Evolutionary conservation across 2,888 invertebrate genomes (phyloP).

Genomic region (Drosophila nr. perissopoda): DNA sequence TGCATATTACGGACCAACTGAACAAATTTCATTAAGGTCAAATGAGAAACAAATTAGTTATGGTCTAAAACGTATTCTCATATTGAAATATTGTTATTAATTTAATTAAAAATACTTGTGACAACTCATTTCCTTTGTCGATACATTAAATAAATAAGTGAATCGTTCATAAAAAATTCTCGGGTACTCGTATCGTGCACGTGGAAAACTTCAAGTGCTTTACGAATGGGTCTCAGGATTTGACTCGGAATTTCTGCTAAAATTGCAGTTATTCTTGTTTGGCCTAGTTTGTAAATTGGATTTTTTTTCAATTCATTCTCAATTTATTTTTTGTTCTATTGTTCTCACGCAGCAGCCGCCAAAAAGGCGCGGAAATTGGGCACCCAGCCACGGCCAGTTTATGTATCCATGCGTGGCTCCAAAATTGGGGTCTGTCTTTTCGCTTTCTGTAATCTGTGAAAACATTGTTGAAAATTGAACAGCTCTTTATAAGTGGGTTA

Average conservation of each 20-base stretch:
- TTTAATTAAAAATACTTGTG: not conserved
- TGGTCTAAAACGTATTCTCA: not conserved
- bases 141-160: not conserved
- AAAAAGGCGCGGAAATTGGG: slow-evolving; percentile 77
- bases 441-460: slow-evolving; percentile 32
- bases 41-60: not conserved
- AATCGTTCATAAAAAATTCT: not conserved
- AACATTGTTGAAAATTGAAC: not conserved
- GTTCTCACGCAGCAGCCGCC: slow-evolving; percentile 75
- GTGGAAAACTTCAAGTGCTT: slow-evolving; percentile 11
- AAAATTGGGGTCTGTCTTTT: slow-evolving; percentile 34
- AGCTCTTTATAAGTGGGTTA: not conserved
- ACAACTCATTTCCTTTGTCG: not conserved
- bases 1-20: not conserved
- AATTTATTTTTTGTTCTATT: slow-evolving; percentile 26
- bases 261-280: slow-evolving; percentile 44
- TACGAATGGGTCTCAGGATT: slow-evolving; percentile 36
- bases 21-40: not conserved
- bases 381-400: slow-evolving; percentile 53
- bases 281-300: slow-evolving; percentile 39
- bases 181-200: slow-evolving; percentile 6
- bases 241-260: slow-evolving; percentile 29
- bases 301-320: slow-evolving; percentile 8
- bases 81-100: too few species aligned
- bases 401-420: slow-evolving; percentile 41